Evolutionary conservation across 2,888 invertebrate genomes (phyloP).

Genomic region (Dendrolimus pini): DNA sequence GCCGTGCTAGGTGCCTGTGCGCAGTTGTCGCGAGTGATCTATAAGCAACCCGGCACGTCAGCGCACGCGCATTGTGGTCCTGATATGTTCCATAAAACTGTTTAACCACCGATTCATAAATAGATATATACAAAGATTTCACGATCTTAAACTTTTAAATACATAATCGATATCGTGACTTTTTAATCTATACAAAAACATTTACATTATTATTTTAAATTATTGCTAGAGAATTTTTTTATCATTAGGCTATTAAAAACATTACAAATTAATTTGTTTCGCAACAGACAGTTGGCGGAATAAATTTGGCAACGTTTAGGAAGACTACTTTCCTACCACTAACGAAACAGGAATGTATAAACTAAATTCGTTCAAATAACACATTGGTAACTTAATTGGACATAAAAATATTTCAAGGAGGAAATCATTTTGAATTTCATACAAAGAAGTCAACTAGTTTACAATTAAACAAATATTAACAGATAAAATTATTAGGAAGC

Average conservation of each 20-base stretch:
- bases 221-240: conserved; percentile 75
- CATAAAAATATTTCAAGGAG: conserved; percentile 42
- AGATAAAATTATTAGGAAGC: conserved; percentile 72
- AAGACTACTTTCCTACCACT: conserved; percentile 75
- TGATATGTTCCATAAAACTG: conserved; percentile 49
- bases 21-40: background rate
- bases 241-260: conserved; percentile 51
- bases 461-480: conserved; percentile 67
- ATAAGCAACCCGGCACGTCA: conserved; percentile 9
- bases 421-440: conserved; percentile 43
- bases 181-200: conserved; percentile 72
- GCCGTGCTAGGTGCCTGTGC: conserved; percentile 12
- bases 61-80: conserved; percentile 27
- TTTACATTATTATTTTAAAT: conserved; percentile 70
- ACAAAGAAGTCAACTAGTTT: conserved; percentile 58
- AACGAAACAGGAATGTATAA: conserved; percentile 72
- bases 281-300: conserved; percentile 70
- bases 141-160: conserved; percentile 34
- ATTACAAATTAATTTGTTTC: conserved; percentile 60
- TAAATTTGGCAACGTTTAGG: conserved; percentile 75
- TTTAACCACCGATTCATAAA: conserved; percentile 25
- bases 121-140: conserved; percentile 49
- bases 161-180: conserved; percentile 50
- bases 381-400: conserved; percentile 69
- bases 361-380: conserved; percentile 73